A percentile compares a stretch with the other conserved stretches of the same genome.
These are phyloP conservation scores for Fragum sueziense DNA, from an alignment of 2,888 invertebrate species.

Conservation along the genomic window DNA sequence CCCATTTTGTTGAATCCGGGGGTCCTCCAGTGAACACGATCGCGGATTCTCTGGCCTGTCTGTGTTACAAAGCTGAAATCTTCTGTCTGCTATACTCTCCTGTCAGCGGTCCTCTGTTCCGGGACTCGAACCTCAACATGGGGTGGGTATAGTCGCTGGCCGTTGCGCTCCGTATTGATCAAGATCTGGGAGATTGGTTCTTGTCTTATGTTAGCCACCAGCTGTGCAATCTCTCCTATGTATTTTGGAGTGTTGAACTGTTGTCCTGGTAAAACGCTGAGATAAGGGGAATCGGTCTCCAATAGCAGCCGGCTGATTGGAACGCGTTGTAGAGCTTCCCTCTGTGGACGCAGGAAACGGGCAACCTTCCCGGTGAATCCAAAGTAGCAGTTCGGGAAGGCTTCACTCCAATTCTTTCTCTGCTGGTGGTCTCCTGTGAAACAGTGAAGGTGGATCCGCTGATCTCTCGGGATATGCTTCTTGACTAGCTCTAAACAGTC, in stretches of 20 bases:
- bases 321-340: slow-evolving; percentile 2
- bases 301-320: background rate
- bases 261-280: slow-evolving; percentile 4
- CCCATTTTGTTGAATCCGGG: slow-evolving; percentile 1
- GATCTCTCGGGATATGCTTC: background rate
- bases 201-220: background rate
- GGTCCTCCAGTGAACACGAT: background rate
- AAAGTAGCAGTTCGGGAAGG: slow-evolving; percentile 23
- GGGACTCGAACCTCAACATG: background rate
- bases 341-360: background rate
- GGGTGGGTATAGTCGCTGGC: slow-evolving; percentile 9
- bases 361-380: slow-evolving; percentile 7
- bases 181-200: background rate
- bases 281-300: slow-evolving; percentile 26
- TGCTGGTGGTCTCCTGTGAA: slow-evolving; percentile 1
- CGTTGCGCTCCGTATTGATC: background rate
- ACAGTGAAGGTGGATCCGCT: slow-evolving; percentile 26
- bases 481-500: slow-evolving; percentile 4
- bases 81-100: background rate
- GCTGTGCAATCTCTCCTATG: slow-evolving; percentile 8
- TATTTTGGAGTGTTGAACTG: slow-evolving; percentile 6
- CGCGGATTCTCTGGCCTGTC: background rate
- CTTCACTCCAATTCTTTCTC: slow-evolving; percentile 15
- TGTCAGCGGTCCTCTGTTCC: background rate
- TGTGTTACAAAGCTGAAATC: background rate